Base-by-base conservation (phyloP, 2,113 vertebrate species). In the Sisor rabdophorus region DNA sequence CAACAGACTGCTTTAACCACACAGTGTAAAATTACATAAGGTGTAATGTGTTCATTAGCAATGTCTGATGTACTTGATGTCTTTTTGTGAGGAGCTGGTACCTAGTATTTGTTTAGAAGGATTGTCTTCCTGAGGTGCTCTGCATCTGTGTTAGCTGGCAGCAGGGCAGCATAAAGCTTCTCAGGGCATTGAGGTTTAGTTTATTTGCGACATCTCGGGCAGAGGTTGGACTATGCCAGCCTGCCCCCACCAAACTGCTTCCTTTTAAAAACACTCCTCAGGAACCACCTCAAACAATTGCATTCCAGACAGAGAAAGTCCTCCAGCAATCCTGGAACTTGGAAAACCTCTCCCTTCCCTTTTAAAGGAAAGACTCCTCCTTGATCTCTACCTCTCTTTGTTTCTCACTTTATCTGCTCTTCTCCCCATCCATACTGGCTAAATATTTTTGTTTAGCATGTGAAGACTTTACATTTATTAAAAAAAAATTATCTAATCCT, bases 261-360 rank as follows among this genome's bases (percentile, higher is more conserved):
- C 84, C 86, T 80, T 85, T 79, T 47, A 60, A 82, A 86, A 85
- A 86, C 79, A 86, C 83, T 85, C 73, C 50, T 80, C 84, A 85
- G 86, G 86, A 87, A 87, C 79, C 77, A 86, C 80, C 84, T 85
- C 84, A 86, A 84, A 87, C 86, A 81, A 86, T 84, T 71, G 64
- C 83, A 84, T 84, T 86, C 83, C 76, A 75, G 19, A 36, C 68
- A 53, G 80, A 81, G 81, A 85, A 83, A 82, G 84, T 80, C 77
- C 80, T 52, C 36, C 73, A 73, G 80, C 79, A 76, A 81, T 86
- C 81, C 81, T 78, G 68, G 75, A 79, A 77, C 81, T 82, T 77
- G 80, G 86, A 80, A 84, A 85, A 84, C 84, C 83, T 73, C 83
- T 84, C 86, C 84, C 86, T 86, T 85, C 84, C 84, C 81, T 73